These are phyloP conservation scores for Gymnopithys bicolor DNA, from an alignment of 2,797 vertebrate genomes.

Conservation along the genomic window DNA sequence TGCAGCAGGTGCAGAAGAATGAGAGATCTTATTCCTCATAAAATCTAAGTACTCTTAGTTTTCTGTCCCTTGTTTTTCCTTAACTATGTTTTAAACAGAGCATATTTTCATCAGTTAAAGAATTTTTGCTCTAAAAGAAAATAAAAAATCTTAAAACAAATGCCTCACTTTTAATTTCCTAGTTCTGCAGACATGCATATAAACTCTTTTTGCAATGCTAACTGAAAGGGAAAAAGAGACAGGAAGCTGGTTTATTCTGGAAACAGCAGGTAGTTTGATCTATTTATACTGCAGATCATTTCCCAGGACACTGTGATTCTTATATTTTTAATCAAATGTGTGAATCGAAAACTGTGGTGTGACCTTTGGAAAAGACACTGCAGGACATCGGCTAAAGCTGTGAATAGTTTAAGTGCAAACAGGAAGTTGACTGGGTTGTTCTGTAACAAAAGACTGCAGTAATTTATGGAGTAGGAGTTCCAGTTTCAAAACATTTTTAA, in stretches of 20 bases:
- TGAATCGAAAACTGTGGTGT: slow-evolving; percentile 75
- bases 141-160: not conserved
- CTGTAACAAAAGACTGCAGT: slow-evolving; percentile 64
- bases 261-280: slow-evolving; percentile 76
- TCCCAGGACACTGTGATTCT: slow-evolving; percentile 74
- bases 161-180: slow-evolving; percentile 48
- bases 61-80: slow-evolving; percentile 37
- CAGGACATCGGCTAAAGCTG: slow-evolving; percentile 70
- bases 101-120: slow-evolving; percentile 36
- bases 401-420: slow-evolving; percentile 70
- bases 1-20: not conserved
- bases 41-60: slow-evolving; percentile 37
- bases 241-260: slow-evolving; percentile 67
- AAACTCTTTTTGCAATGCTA: slow-evolving; percentile 54
- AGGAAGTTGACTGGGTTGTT: slow-evolving; percentile 69
- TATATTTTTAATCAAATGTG: slow-evolving; percentile 83
- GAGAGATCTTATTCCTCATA: not conserved
- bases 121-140: not conserved
- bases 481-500: slow-evolving; percentile 69
- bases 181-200: slow-evolving; percentile 48
- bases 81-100: slow-evolving; percentile 26
- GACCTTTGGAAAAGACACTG: slow-evolving; percentile 77
- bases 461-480: slow-evolving; percentile 64
- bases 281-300: slow-evolving; percentile 81
- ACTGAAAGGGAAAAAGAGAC: slow-evolving; percentile 69